These are phyloP conservation scores for Rhabdophis nuchalis DNA, from an alignment of 2,797 vertebrate genomes.

Conservation along the genomic window DNA sequence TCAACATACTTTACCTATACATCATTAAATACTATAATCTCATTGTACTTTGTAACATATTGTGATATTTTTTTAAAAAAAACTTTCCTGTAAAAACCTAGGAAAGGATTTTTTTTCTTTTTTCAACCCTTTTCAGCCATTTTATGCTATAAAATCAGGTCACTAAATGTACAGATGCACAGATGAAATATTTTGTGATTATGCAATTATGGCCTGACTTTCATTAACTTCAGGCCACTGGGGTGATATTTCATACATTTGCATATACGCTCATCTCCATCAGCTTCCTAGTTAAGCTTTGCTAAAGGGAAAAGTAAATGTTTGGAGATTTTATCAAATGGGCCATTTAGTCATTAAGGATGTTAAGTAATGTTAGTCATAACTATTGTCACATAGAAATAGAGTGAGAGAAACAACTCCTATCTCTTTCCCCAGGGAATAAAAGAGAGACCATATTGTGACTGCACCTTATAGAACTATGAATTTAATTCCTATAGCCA, in stretches of 20 bases:
- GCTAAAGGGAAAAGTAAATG: background rate
- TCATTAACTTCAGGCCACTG: constrained; percentile 11
- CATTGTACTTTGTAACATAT: background rate
- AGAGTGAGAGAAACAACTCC: background rate
- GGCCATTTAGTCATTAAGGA: constrained; percentile 20
- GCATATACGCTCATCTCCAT: constrained; percentile 14
- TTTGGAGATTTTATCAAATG: constrained; percentile 2
- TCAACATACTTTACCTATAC: background rate
- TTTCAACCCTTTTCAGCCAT: background rate
- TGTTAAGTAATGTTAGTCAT: constrained; percentile 25
- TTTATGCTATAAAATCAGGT: constrained; percentile 10
- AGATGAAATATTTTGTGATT: background rate
- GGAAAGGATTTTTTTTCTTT: background rate
- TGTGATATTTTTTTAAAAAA: background rate
- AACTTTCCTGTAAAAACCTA: background rate
- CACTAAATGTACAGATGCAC: background rate
- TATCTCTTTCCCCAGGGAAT: constrained; percentile 13
- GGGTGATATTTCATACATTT: constrained; percentile 11
- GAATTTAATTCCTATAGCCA: constrained; percentile 33
- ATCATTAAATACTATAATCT: background rate
- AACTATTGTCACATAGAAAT: constrained; percentile 27
- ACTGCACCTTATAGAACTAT: constrained; percentile 21
- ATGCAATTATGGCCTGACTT: background rate
- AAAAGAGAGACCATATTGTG: constrained; percentile 10
- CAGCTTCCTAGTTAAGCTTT: constrained; percentile 34